Conservation (phyloP, 2,888 invertebrate genomes). For the Nymphalis polychloros region DNA sequence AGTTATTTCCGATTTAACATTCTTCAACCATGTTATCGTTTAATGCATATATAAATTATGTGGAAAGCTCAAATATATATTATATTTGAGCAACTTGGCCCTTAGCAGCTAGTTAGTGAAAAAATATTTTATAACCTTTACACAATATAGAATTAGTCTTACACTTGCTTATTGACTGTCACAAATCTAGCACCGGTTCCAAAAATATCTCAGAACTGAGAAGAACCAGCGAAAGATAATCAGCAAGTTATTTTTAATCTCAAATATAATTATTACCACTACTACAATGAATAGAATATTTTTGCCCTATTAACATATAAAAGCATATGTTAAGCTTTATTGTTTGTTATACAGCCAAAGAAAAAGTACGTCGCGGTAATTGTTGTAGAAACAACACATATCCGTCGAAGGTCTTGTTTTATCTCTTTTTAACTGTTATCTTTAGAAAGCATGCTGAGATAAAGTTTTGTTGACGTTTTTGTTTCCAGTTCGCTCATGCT, state of each 20-base stretch:
- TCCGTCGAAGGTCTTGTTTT: conserved; percentile 13
- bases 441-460: conserved; percentile 50
- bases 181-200: no score
- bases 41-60: background rate
- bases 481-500: conserved; percentile 67
- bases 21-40: conserved; percentile 15
- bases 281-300: no score
- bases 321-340: background rate
- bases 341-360: background rate
- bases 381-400: background rate
- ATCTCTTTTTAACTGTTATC: conserved; percentile 46
- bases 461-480: conserved; percentile 67
- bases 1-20: conserved; percentile 32
- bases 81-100: no score
- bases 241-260: no score
- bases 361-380: background rate
- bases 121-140: no score
- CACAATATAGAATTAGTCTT: no score
- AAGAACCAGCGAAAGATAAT: no score
- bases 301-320: background rate
- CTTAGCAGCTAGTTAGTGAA: no score
- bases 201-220: no score
- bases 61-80: no score
- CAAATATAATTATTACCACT: no score
- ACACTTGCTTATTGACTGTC: no score